Conservation (phyloP, 2,888 invertebrate genomes). For the Spodoptera exigua region DNA sequence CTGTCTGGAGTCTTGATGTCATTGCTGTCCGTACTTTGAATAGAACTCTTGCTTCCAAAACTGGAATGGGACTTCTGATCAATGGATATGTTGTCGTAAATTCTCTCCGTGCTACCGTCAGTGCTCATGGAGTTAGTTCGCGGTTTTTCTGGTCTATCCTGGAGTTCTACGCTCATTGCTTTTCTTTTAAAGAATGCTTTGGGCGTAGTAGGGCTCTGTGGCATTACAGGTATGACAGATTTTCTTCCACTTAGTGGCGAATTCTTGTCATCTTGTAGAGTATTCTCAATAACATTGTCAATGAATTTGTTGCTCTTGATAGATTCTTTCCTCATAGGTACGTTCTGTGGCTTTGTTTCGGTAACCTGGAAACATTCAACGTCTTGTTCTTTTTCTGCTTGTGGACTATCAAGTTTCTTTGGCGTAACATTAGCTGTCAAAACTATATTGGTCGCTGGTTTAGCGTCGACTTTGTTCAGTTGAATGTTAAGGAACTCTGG, state of each 20-base stretch:
- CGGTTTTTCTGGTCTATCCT: constrained; percentile 81
- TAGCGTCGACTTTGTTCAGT: constrained; percentile 91
- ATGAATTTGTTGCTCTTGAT: constrained; percentile 66
- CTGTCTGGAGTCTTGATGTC: constrained; percentile 80
- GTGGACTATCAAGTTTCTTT: constrained; percentile 82
- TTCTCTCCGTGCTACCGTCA: constrained; percentile 83
- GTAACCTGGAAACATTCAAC: constrained; percentile 65
- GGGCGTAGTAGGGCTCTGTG: constrained; percentile 80
- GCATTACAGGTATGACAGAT: constrained; percentile 63
- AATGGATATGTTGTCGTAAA: constrained; percentile 84
- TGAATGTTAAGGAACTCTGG: constrained; percentile 93
- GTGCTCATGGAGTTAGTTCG: constrained; percentile 81
- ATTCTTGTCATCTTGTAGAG: constrained; percentile 67
- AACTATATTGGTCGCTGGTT: constrained; percentile 90
- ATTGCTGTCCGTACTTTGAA: constrained; percentile 84
- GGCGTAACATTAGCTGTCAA: constrained; percentile 90
- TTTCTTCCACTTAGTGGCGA: constrained; percentile 69
- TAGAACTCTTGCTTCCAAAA: constrained; percentile 86
- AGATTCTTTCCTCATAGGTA: constrained; percentile 70
- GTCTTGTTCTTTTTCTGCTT: constrained; percentile 73
- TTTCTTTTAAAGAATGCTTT: constrained; percentile 88
- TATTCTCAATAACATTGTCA: constrained; percentile 67
- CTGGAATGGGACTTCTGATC: constrained; percentile 85
- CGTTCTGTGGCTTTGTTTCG: constrained; percentile 67
- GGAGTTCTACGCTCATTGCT: constrained; percentile 88